Evolutionary conservation across 2,888 invertebrate genomes (phyloP).

Genomic region (Zygaena filipendulae): DNA sequence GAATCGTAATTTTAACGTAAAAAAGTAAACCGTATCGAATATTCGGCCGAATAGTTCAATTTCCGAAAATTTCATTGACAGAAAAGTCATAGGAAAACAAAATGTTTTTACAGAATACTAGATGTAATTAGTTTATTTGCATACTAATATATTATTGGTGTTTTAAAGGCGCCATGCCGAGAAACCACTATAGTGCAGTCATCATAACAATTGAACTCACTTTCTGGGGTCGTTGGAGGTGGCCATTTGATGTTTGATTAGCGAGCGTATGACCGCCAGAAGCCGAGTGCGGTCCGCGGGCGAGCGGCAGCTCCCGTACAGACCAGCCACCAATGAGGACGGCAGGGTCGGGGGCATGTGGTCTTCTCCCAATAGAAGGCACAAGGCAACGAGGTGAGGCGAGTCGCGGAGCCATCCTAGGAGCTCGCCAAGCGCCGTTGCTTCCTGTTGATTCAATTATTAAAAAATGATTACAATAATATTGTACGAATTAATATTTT

Average conservation of each 20-base stretch:
- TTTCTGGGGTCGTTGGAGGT: conserved; percentile 49
- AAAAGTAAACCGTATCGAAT: too few species aligned
- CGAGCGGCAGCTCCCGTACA: conserved; percentile 52
- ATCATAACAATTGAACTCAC: conserved; percentile 35
- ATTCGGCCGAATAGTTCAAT: too few species aligned
- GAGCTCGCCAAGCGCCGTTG: conserved; percentile 47
- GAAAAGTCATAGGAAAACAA: too few species aligned
- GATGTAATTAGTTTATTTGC: too few species aligned
- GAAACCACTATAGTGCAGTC: too few species aligned
- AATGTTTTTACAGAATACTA: too few species aligned
- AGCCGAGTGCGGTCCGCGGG: conserved; percentile 39
- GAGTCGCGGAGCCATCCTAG: conserved; percentile 58
- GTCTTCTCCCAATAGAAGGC: conserved; percentile 54
- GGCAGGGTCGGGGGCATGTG: conserved; percentile 46
- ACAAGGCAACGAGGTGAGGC: conserved; percentile 52
- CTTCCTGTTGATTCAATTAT: conserved; percentile 54
- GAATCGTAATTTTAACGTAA: too few species aligned
- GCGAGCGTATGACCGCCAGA: conserved; percentile 42
- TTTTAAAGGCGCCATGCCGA: too few species aligned
- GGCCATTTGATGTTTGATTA: conserved; percentile 54
- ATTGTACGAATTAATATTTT: too few species aligned
- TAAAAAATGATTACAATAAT: too few species aligned
- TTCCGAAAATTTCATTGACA: too few species aligned
- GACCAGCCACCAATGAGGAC: conserved; percentile 41
- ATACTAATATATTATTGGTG: too few species aligned